phyloP scores from a whole-genome alignment of 2,113 vertebrate species.

The Xiphorhynchus elegans region DNA sequence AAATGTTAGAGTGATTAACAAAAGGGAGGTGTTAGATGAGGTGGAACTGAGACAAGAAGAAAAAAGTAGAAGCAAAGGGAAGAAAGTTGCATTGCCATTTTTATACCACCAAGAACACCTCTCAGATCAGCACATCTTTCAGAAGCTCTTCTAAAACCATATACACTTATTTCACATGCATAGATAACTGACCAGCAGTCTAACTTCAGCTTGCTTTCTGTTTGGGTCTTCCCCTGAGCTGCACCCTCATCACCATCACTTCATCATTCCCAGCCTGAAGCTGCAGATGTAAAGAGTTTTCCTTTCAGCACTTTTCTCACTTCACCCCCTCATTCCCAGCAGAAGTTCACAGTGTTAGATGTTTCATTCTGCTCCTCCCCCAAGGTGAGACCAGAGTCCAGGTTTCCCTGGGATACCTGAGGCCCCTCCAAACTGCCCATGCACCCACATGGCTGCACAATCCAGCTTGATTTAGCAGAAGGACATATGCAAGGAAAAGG shows the following conservation, averaged over 20 bases:
- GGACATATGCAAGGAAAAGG: background rate
- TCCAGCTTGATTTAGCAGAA: background rate
- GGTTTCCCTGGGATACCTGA: background rate
- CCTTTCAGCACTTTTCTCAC: background rate
- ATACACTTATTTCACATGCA: background rate
- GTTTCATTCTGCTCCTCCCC: background rate
- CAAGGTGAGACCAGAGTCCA: rapidly evolving
- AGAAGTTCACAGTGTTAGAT: background rate
- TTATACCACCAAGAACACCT: background rate
- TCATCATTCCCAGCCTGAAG: background rate
- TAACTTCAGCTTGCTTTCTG: background rate
- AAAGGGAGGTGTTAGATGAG: background rate
- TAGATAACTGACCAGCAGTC: background rate
- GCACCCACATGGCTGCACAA: background rate
- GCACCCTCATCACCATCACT: background rate
- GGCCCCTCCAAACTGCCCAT: background rate
- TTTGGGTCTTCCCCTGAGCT: background rate
- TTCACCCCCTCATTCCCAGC: background rate
- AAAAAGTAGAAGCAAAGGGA: background rate
- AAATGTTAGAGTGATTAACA: background rate
- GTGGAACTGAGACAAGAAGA: background rate
- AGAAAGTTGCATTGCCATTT: background rate
- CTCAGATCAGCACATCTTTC: background rate
- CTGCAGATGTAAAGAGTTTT: background rate
- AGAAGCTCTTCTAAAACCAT: background rate